Percentiles rank a stretch among this genome's conserved stretches.
These are phyloP conservation scores for Hipparchia semele DNA, from an alignment of 2,888 invertebrate species.

Conservation along the genomic window DNA sequence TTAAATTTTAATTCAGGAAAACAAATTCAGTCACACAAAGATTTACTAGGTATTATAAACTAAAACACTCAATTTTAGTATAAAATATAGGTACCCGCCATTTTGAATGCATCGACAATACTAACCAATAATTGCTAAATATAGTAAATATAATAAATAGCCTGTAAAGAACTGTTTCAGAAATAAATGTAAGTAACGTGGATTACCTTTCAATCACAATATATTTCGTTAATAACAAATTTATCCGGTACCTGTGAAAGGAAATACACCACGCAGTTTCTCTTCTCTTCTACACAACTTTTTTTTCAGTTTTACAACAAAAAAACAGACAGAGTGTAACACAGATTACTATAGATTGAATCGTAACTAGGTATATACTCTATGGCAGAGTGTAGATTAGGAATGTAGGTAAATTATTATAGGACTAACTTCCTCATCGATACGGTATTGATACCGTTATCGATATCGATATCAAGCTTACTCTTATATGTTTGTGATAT, in stretches of 20 bases:
- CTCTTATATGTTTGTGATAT: too few relatives aligned
- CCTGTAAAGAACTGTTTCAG: background rate
- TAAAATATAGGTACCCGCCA: constrained; percentile 36
- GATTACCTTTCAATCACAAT: background rate
- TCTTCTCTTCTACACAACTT: too few relatives aligned
- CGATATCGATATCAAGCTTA: too few relatives aligned
- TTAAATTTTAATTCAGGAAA: background rate
- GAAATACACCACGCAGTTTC: background rate
- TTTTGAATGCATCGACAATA: constrained; percentile 42
- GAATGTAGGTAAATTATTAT: too few relatives aligned
- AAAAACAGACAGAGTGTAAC: background rate
- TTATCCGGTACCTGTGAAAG: background rate
- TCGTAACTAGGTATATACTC: too few relatives aligned
- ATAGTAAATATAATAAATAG: background rate
- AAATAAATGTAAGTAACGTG: background rate
- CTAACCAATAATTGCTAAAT: background rate
- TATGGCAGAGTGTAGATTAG: background rate
- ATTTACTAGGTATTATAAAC: background rate
- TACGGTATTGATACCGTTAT: too few relatives aligned
- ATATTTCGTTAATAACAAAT: background rate
- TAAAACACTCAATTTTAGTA: background rate
- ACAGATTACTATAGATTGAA: too few relatives aligned
- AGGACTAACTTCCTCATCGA: too few relatives aligned
- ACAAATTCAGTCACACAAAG: background rate
- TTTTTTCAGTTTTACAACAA: background rate